These are phyloP conservation scores for Aplodontia rufa DNA, from an alignment of 2,113 vertebrate species.

Conservation along the genomic window DNA sequence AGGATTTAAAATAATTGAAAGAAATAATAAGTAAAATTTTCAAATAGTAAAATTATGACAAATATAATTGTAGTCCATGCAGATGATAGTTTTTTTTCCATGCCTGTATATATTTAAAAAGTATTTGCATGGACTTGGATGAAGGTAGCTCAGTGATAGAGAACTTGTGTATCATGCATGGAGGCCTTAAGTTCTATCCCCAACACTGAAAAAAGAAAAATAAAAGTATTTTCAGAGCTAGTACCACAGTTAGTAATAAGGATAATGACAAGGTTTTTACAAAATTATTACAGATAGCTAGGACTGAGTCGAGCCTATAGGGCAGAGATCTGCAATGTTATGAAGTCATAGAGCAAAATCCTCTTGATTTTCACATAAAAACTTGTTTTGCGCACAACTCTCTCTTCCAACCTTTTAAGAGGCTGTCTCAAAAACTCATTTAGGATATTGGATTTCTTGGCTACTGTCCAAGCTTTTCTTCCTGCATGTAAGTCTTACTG, in stretches of 20 bases:
- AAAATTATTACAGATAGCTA: conserved; percentile 35
- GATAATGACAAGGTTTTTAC: background rate
- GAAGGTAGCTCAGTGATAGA: background rate
- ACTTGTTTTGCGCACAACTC: conserved; percentile 11
- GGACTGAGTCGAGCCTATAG: background rate
- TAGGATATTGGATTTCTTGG: conserved; percentile 50
- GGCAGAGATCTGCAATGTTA: background rate
- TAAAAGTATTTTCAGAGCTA: background rate
- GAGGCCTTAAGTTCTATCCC: background rate
- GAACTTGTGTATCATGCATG: background rate
- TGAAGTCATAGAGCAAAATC: background rate
- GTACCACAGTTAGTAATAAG: background rate
- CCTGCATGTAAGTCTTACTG: background rate
- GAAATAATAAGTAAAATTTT: conserved; percentile 34
- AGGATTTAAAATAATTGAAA: conserved; percentile 45
- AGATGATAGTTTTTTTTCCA: background rate
- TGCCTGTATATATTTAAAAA: conserved; percentile 37
- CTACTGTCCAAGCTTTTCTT: conserved; percentile 37
- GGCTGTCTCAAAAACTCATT: conserved; percentile 35
- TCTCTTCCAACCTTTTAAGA: conserved; percentile 20
- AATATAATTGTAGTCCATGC: conserved; percentile 35
- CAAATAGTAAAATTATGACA: conserved; percentile 27
- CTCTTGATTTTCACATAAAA: background rate
- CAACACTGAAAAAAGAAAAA: background rate
- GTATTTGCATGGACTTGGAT: conserved; percentile 1